phyloP scores from a whole-genome alignment of 2,888 invertebrate genomes.

The Perdita meconis region DNA sequence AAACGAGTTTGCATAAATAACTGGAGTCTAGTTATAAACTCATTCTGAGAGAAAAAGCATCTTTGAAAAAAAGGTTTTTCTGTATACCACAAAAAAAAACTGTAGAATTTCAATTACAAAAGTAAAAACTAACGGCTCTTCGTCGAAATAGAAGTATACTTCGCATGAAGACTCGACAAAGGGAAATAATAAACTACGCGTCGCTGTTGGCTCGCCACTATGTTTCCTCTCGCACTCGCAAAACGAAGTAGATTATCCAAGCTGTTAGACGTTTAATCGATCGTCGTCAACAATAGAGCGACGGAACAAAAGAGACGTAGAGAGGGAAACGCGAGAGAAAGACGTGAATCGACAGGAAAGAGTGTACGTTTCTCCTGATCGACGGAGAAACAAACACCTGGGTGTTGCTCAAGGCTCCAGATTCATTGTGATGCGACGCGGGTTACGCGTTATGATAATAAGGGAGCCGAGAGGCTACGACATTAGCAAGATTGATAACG shows the following conservation, averaged over 20 bases:
- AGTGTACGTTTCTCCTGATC: conserved; percentile 32
- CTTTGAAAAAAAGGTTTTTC: too few species aligned
- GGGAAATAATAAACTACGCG: neutral
- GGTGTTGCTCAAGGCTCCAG: conserved; percentile 60
- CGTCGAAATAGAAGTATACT: neutral
- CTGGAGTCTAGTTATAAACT: too few species aligned
- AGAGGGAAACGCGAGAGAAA: conserved; percentile 18
- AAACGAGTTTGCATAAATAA: too few species aligned
- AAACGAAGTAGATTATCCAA: conserved; percentile 10
- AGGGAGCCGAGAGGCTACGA: conserved; percentile 49
- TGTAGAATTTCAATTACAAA: neutral
- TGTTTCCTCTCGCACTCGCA: neutral
- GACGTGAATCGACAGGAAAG: conserved; percentile 23
- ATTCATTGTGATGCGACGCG: conserved; percentile 63
- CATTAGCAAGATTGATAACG: conserved; percentile 77
- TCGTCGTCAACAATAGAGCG: neutral
- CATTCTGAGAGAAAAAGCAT: too few species aligned
- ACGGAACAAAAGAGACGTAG: neutral
- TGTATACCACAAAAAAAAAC: neutral
- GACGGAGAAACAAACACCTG: conserved; percentile 56
- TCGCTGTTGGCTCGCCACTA: neutral
- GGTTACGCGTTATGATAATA: conserved; percentile 70
- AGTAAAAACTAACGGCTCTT: neutral
- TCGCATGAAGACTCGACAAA: neutral
- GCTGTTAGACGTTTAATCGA: conserved; percentile 15